Evolutionary conservation across 2,888 invertebrate genomes (phyloP).

Genomic region (Hypolimnas misippus): DNA sequence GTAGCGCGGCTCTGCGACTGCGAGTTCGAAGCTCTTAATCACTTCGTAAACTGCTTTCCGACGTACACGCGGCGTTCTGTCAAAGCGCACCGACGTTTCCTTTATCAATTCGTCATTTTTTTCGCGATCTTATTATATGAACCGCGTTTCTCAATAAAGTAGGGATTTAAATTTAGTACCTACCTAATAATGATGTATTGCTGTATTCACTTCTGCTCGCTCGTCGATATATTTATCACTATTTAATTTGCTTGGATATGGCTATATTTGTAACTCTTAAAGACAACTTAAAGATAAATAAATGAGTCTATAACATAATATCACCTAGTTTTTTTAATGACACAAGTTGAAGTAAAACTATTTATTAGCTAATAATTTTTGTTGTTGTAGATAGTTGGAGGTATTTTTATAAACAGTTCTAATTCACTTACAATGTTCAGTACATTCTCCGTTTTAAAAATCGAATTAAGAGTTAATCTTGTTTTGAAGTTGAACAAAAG

Average conservation of each 20-base stretch:
- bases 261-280: neutral
- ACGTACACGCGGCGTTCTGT: neutral
- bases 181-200: conserved; percentile 30
- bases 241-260: conserved; percentile 14
- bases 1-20: conserved; percentile 35
- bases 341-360: neutral
- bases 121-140: conserved; percentile 20
- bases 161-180: conserved; percentile 31
- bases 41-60: conserved; percentile 55
- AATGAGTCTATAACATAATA: neutral
- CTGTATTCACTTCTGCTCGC: conserved; percentile 29
- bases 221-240: conserved; percentile 29
- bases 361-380: no score
- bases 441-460: no score
- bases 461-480: no score
- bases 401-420: no score
- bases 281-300: neutral
- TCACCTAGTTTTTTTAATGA: neutral
- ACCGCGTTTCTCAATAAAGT: conserved; percentile 10
- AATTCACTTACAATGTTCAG: no score
- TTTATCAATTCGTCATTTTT: conserved; percentile 29
- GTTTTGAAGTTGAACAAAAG: neutral
- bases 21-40: conserved; percentile 57
- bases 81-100: conserved; percentile 32
- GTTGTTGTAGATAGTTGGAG: no score